phyloP scores from a whole-genome alignment of 2,113 vertebrate genomes.

The Aplodontia rufa region DNA sequence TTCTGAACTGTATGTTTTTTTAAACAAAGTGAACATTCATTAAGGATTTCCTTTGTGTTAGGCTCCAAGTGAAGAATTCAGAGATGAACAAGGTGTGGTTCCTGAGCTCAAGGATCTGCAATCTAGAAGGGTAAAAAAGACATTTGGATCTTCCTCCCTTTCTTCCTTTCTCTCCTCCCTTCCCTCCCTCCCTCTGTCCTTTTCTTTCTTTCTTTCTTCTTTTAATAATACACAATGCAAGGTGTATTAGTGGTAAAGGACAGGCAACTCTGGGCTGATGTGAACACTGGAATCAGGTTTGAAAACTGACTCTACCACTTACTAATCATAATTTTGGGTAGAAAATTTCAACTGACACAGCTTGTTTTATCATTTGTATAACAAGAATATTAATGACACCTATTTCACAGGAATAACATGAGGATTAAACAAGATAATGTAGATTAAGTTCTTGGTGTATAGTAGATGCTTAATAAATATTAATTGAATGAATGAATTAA shows the following conservation, averaged over 20 bases:
- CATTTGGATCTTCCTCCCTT: neutral
- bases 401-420: neutral
- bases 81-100: neutral
- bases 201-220: accelerated
- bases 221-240: neutral
- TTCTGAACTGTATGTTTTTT: neutral
- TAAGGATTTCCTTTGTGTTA: neutral
- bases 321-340: neutral
- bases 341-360: neutral
- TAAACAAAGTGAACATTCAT: neutral
- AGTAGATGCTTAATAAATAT: slow-evolving; percentile 16
- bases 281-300: neutral
- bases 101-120: neutral
- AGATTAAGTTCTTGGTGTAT: neutral
- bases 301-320: neutral
- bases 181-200: too few species aligned
- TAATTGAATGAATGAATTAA: neutral
- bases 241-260: neutral
- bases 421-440: neutral
- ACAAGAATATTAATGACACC: neutral
- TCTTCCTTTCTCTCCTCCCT: too few species aligned
- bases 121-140: neutral
- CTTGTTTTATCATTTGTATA: neutral
- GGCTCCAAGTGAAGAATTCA: slow-evolving; percentile 15
- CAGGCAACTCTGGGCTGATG: neutral